Percentiles rank a stretch among this genome's conserved stretches.
phyloP scores from a whole-genome alignment of 37 sponge, comb jelly and placozoan species.

The Chondrosia reniformis region DNA sequence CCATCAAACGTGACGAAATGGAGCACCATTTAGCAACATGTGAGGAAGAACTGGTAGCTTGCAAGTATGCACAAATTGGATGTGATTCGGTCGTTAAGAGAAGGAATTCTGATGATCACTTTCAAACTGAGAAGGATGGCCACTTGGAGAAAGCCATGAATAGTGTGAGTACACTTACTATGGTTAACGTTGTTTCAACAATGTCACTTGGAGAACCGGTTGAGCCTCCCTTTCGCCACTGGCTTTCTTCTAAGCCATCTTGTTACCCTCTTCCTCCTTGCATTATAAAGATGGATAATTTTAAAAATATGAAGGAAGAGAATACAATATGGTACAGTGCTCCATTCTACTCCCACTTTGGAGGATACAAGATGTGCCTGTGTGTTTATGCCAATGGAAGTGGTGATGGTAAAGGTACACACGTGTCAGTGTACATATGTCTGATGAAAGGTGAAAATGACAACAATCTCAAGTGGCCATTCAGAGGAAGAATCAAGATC shows the following conservation, averaged over 20 bases:
- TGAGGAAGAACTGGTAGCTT: conserved; percentile 17
- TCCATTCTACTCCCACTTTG: conserved; percentile 21
- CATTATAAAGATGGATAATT: conserved; percentile 2
- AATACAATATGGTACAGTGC: conserved; percentile 15
- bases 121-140: not conserved
- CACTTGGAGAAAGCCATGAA: not conserved
- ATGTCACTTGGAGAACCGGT: no score
- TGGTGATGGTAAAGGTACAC: conserved; percentile 32
- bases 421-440: conserved; percentile 32
- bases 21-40: conserved; percentile 20
- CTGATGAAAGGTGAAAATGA: conserved; percentile 34
- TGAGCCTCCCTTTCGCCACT: no score
- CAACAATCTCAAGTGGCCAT: conserved; percentile 32
- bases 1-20: conserved; percentile 1
- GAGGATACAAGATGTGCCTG: conserved; percentile 45
- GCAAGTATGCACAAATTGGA: conserved; percentile 45
- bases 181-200: no score
- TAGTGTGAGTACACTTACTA: no score
- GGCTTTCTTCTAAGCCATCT: no score
- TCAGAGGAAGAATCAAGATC: not conserved
- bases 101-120: not conserved
- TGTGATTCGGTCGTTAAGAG: conserved; percentile 21
- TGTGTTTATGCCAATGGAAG: conserved; percentile 36
- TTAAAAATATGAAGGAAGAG: not conserved
- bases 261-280: no score